Evolutionary conservation across 2,797 vertebrate species (phyloP).

Genomic region (Lagorchestes hirsutus): DNA sequence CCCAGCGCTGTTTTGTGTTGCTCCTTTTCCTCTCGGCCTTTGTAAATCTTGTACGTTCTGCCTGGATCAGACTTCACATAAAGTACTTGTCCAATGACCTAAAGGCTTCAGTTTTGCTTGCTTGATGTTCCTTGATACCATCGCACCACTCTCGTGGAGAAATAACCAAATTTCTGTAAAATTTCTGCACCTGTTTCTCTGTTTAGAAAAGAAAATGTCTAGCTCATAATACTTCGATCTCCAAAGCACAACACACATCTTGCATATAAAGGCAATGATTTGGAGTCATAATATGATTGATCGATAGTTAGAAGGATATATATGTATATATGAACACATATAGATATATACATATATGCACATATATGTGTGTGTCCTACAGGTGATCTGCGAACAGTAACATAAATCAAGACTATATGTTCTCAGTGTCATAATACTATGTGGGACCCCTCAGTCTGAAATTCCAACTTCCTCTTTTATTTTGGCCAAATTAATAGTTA

Average conservation of each 20-base stretch:
- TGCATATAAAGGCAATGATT: not conserved
- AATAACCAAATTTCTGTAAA: not conserved
- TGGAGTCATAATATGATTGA: not conserved
- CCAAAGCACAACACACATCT: not conserved
- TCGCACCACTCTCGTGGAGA: not conserved
- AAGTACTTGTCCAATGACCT: not conserved
- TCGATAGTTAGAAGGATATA: not conserved
- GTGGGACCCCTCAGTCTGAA: slow-evolving; percentile 40
- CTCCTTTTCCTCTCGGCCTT: not conserved
- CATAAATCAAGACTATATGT: not conserved
- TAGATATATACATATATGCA: too few species aligned
- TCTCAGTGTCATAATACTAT: not conserved
- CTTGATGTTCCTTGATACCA: not conserved
- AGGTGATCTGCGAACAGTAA: not conserved
- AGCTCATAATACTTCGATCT: not conserved
- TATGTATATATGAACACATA: not conserved
- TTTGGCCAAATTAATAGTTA: slow-evolving; percentile 67
- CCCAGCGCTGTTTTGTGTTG: not conserved
- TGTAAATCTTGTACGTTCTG: not conserved
- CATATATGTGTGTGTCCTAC: not conserved
- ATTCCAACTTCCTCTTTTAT: slow-evolving; percentile 16
- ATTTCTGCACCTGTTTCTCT: not conserved
- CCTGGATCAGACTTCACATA: not conserved
- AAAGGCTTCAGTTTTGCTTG: not conserved
- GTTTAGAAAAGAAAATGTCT: not conserved